A percentile compares a stretch with the other conserved stretches of the same genome.
Conservation (phyloP, 2,113 vertebrate species). For the Potamarius usumacintae region DNA sequence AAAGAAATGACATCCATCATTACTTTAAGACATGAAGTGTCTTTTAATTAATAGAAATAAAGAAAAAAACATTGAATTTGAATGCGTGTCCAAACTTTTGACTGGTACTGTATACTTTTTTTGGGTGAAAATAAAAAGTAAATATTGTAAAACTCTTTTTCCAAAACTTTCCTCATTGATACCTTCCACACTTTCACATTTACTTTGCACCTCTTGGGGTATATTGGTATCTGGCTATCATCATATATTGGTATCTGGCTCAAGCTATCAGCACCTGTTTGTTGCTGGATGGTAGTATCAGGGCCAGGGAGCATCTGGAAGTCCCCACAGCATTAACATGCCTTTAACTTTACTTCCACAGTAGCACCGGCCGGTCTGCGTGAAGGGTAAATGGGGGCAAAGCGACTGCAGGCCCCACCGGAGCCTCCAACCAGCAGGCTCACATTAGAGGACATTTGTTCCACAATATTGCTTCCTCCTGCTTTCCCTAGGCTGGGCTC, state of each 20-base stretch:
- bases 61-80: too few species aligned
- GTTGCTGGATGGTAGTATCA: conserved; percentile 49
- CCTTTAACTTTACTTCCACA: conserved; percentile 49
- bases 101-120: too few species aligned
- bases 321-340: conserved; percentile 54
- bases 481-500: conserved; percentile 80
- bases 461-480: conserved; percentile 82
- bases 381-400: conserved; percentile 50
- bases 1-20: too few species aligned
- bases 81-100: too few species aligned
- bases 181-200: neutral
- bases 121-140: neutral
- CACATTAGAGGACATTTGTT: conserved; percentile 86
- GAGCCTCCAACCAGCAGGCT: conserved; percentile 79
- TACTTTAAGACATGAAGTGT: too few species aligned
- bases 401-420: conserved; percentile 63
- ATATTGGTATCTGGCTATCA: conserved; percentile 10
- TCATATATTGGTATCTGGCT: conserved; percentile 36
- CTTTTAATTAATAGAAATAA: too few species aligned
- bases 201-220: conserved; percentile 19
- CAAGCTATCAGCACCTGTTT: conserved; percentile 52
- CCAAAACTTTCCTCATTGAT: conserved; percentile 5
- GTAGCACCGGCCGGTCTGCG: conserved; percentile 40
- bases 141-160: neutral
- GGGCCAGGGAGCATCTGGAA: conserved; percentile 54